Percentiles rank a stretch among this genome's conserved stretches.
These are phyloP conservation scores for Hippocampus barbouri DNA, from an alignment of 2,113 vertebrate species.

Conservation along the genomic window DNA sequence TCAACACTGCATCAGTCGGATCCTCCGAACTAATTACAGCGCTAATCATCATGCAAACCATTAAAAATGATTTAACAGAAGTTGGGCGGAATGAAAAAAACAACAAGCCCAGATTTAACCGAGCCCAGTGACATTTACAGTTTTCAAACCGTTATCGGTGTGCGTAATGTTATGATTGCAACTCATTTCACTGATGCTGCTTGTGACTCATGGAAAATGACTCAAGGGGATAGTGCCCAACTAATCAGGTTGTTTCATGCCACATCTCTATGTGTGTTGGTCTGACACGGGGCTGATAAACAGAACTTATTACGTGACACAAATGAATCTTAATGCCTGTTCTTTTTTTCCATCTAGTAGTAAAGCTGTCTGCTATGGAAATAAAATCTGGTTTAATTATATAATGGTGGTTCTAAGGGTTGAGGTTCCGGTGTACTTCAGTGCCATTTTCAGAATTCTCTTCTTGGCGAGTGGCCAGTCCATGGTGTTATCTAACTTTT, in stretches of 20 bases:
- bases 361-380: not conserved
- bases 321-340: not conserved
- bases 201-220: conserved; percentile 18
- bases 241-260: conserved; percentile 14
- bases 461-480: too few relatives aligned
- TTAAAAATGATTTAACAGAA: not conserved
- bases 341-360: not conserved
- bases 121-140: conserved; percentile 8
- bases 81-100: not conserved
- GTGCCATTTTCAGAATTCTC: not conserved
- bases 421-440: not conserved
- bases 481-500: not conserved
- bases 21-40: not conserved
- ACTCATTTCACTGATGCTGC: conserved; percentile 5
- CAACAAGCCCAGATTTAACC: not conserved
- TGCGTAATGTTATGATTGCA: conserved; percentile 2
- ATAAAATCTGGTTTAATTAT: too few relatives aligned
- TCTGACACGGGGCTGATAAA: not conserved
- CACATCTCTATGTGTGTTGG: not conserved
- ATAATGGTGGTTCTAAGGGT: too few relatives aligned
- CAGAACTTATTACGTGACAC: not conserved
- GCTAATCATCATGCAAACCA: not conserved
- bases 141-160: not conserved
- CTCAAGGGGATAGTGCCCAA: conserved; percentile 3
- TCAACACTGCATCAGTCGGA: not conserved